These are phyloP conservation scores for Solenodon paradoxus DNA, from an alignment of 2,113 vertebrate genomes.

Conservation along the genomic window DNA sequence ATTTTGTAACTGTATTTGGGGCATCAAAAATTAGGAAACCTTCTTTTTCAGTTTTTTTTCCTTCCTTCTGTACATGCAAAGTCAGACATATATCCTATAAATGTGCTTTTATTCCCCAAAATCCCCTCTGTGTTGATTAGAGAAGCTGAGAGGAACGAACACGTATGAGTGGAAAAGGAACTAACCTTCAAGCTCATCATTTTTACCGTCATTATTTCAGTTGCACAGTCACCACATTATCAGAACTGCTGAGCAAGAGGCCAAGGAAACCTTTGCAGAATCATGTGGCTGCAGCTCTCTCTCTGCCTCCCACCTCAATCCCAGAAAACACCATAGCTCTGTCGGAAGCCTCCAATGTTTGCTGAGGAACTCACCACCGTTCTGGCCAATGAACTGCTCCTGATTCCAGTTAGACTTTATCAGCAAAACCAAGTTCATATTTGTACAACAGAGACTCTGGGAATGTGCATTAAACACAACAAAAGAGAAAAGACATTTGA, in stretches of 20 bases:
- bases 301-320: background rate
- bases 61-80: background rate
- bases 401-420: accelerated
- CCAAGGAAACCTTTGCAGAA: background rate
- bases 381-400: background rate
- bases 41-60: background rate
- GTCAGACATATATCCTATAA: background rate
- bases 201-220: background rate
- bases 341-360: background rate
- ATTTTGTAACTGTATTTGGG: background rate
- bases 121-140: background rate
- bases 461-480: background rate
- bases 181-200: slow-evolving; percentile 9
- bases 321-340: background rate
- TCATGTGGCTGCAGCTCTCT: background rate
- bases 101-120: background rate
- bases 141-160: background rate
- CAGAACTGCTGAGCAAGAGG: slow-evolving; percentile 52
- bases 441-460: background rate
- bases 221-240: background rate
- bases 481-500: background rate
- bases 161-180: background rate
- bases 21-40: background rate
- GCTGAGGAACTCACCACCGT: accelerated
- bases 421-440: background rate